Evolutionary conservation across 2,888 invertebrate species (phyloP), one percentile per base, ranked within the genome.

Genomic region (Lepidonotus clava): DNA sequence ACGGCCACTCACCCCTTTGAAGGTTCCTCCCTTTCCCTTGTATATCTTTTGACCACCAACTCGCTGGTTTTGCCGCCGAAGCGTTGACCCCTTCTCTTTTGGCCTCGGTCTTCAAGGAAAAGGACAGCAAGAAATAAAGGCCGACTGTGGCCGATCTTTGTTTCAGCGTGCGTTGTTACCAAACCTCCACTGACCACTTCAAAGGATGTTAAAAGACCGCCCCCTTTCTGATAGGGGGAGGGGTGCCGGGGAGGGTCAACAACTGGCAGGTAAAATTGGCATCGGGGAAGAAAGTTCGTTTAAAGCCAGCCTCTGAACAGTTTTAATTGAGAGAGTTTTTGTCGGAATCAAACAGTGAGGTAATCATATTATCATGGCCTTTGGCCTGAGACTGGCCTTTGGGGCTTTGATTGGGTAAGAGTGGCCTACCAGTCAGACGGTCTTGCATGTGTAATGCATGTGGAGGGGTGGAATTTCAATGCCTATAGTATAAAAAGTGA

Each of bases 1-100:
- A n/a, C 61, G 61, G 5, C 28, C 46, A 46, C 18, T 46, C 8
- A 11, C 8, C 8, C 24, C 61, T 61, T 24, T 61, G 61, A 61
- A 28, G 61, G 11, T 2, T 24, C 61, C 28, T n/a, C 5, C 11
- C 61, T 2, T 61, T 53, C 18, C 6, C 2, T n/a, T 32, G 11
- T n/a, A 61, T 61, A 61, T 61, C 61, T 61, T 61, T 61, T 61
- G 61, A 61, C 28, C 61, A 61, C 28, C 28, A 28, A 24, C 61
- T 28, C 28, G 28, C 28, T 1, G 5, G 24, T 18, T 61, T 61
- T 61, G 14, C 61, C 61, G 21, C 24, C 2, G 61, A 4, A 11
- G 0, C 28, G n/a, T 53, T 24, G 2, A 11, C 28, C 61, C 2
- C 28, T 24, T 56, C 56, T 28, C 61, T 61, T 28, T 61, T 61